Evolutionary conservation across 1,140 invertebrate genomes (phyloP).

Genomic region (Trachelipus rathkii): DNA sequence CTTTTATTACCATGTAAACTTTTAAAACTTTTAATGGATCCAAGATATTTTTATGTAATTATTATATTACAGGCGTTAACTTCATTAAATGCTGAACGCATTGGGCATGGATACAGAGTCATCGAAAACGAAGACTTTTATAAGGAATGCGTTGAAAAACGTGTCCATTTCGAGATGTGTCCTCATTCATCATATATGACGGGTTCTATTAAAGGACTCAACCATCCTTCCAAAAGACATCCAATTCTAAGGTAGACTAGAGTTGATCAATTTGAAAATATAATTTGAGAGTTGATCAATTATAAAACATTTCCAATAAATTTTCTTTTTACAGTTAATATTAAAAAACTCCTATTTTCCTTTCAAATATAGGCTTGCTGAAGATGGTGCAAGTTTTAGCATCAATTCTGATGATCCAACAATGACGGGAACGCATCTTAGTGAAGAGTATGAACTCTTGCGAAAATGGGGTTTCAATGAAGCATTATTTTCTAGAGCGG

Average conservation of each 20-base stretch:
- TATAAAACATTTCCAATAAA: not conserved
- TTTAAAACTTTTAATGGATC: no score
- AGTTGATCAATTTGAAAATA: not conserved
- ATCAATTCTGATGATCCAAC: constrained; percentile 61
- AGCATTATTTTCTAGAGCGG: constrained; percentile 54
- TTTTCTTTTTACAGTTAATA: not conserved
- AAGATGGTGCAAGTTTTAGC: constrained; percentile 60
- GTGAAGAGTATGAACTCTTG: constrained; percentile 55
- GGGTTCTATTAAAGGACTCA: constrained; percentile 51
- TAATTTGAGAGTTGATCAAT: not conserved
- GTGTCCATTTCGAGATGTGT: constrained; percentile 58
- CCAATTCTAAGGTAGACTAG: constrained; percentile 29
- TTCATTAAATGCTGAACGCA: constrained; percentile 55
- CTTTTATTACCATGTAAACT: no score
- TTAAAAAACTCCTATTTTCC: not conserved
- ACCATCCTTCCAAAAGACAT: constrained; percentile 33
- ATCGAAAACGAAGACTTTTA: constrained; percentile 56
- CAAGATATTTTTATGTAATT: no score
- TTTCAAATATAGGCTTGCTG: constrained; percentile 53
- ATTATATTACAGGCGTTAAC: constrained; percentile 53
- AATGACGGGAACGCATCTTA: constrained; percentile 54
- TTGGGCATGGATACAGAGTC: constrained; percentile 62
- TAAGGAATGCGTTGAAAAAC: constrained; percentile 48
- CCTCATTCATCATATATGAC: constrained; percentile 60
- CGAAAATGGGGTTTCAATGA: constrained; percentile 55